These are phyloP conservation scores for Mongoloraphidia duomilia DNA, from an alignment of 2,888 invertebrate genomes.

Conservation along the genomic window DNA sequence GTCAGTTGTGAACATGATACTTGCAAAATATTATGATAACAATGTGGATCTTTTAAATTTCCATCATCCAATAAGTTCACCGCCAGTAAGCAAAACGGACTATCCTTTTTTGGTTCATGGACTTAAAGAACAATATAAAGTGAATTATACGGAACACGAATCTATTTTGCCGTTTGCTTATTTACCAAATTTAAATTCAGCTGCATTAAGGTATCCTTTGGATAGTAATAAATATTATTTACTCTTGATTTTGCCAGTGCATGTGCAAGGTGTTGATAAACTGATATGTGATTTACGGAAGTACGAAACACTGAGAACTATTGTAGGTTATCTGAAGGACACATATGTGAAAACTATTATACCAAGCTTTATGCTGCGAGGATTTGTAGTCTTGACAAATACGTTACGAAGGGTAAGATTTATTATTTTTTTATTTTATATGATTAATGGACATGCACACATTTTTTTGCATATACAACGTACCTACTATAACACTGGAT, in stretches of 20 bases:
- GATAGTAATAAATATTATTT: conserved; percentile 69
- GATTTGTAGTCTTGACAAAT: conserved; percentile 65
- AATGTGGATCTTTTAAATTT: conserved; percentile 8
- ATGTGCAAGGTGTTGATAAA: conserved; percentile 41
- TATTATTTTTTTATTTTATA: neutral
- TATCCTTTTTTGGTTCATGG: conserved; percentile 29
- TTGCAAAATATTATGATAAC: conserved; percentile 23
- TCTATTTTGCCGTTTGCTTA: conserved; percentile 62
- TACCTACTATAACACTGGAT: too few species aligned
- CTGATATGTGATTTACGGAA: conserved; percentile 49
- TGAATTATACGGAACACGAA: conserved; percentile 61
- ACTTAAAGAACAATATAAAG: conserved; percentile 32
- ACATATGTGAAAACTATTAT: conserved; percentile 62
- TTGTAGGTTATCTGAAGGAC: conserved; percentile 51
- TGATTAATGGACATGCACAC: too few species aligned
- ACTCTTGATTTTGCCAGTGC: conserved; percentile 54
- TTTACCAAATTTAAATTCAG: conserved; percentile 53
- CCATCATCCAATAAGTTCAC: conserved; percentile 8
- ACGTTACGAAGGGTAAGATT: conserved; percentile 60
- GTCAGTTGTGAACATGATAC: conserved; percentile 27
- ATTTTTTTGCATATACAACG: too few species aligned
- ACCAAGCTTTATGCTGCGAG: conserved; percentile 66
- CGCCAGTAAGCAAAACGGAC: conserved; percentile 11
- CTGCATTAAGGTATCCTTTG: conserved; percentile 60
- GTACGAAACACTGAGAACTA: conserved; percentile 45